Conservation (phyloP, 2,113 vertebrate genomes). For the Smithornis capensis region DNA sequence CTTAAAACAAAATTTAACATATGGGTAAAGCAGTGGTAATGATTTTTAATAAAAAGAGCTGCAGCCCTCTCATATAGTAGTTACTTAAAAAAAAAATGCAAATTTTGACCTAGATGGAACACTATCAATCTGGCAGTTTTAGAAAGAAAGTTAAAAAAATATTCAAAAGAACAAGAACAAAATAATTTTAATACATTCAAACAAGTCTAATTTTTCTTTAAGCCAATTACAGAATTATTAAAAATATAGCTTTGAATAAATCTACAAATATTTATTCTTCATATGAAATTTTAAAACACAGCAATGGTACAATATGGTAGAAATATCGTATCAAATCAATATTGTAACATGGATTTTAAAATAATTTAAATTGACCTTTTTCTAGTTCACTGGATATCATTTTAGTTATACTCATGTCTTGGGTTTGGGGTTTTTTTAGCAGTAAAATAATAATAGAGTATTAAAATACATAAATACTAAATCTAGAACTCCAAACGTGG, state of each 20-base stretch:
- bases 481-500: not conserved
- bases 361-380: not conserved
- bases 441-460: not conserved
- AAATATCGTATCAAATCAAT: not conserved
- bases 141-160: not conserved
- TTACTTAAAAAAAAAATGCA: not conserved
- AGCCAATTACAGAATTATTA: not conserved
- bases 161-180: not conserved
- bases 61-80: not conserved
- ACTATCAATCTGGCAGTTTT: not conserved
- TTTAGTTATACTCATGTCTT: not conserved
- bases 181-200: not conserved
- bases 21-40: not conserved
- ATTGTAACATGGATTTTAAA: not conserved
- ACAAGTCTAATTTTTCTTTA: not conserved
- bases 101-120: constrained; percentile 33
- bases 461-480: not conserved
- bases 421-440: not conserved
- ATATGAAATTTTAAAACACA: not conserved
- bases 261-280: not conserved
- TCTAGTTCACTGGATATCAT: not conserved
- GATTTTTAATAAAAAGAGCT: not conserved
- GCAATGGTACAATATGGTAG: not conserved
- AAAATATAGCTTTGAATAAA: not conserved
- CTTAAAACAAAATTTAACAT: not conserved